Conservation (phyloP, 2,797 vertebrate genomes). For the Carcharodon carcharias region DNA sequence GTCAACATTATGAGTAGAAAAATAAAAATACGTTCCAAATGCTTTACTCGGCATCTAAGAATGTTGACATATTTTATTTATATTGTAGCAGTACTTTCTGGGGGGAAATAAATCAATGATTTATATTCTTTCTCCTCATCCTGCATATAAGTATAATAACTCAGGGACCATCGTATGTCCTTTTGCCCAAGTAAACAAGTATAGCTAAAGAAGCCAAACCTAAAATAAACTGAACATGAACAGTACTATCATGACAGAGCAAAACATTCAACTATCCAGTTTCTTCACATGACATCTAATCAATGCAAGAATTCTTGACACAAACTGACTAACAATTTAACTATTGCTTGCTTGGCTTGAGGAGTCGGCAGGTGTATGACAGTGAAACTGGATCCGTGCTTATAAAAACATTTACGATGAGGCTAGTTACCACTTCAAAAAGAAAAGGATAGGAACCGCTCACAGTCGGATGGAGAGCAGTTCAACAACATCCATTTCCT, state of each 20-base stretch:
- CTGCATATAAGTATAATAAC: neutral
- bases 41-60: neutral
- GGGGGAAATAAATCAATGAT: neutral
- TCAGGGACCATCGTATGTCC: neutral
- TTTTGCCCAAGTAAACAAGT: constrained; percentile 20
- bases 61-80: neutral
- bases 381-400: constrained; percentile 15
- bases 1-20: neutral
- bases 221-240: constrained; percentile 8
- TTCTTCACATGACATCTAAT: constrained; percentile 23
- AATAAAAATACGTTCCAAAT: neutral
- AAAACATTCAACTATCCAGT: constrained; percentile 26
- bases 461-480: constrained; percentile 9
- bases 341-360: constrained; percentile 3
- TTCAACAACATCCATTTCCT: constrained; percentile 32
- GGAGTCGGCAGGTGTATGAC: constrained; percentile 25
- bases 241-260: neutral
- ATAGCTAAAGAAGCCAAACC: neutral
- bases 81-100: neutral
- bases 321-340: constrained; percentile 10
- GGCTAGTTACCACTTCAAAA: constrained; percentile 21
- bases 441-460: neutral
- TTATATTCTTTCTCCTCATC: neutral
- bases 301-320: constrained; percentile 26
- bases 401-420: constrained; percentile 23